Evolutionary conservation across 2,888 invertebrate species (phyloP), one percentile per base, ranked within the genome.

Genomic region (Drosophila melanosoma): DNA sequence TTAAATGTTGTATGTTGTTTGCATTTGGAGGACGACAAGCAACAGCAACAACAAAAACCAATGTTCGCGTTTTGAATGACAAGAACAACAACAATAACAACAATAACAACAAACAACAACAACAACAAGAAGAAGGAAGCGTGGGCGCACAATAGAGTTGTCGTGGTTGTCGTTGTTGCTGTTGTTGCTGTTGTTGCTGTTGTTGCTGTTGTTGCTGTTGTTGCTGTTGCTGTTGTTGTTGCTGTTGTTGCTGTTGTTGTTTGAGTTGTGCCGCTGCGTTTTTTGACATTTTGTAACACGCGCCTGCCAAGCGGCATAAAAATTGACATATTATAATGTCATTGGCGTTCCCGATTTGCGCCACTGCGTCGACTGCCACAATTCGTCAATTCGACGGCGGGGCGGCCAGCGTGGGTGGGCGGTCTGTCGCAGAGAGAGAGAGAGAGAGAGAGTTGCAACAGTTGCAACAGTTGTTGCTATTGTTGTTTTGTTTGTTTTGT

Each of bases 321-420:
- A 90, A 90, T 87, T 90, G 90, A 89, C 89, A 87, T 89, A 90
- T 89, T 89, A 90, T 84, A 89, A 89, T 87, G 89, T 90, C 87
- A 90, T 87, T 79, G 84, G 84, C 84, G 84, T 86, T 74, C 84
- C 87, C 84, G 84, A 84, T 84, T 84, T 84, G 87, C 86, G 84
- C 84, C 86, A 84, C 84, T 84, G 84, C 84, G 82, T 86, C 84
- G 79, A 79, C 79, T 79, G 79, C 79, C 78, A 79, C 78, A 79
- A 79, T 76, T 68, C 79, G 74, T 76, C 76, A 79, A 79, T 80
- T 66, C 36, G 29, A 29, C 29, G 29, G 72, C 57, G 63, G 63
- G 62, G 76, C 77, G 60, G 64, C 51, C 78, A 33, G 74, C 69
- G 80, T 75, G 80, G 75, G 80, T 71, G 77, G 76, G 71, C 40